Percentiles rank a stretch among this genome's conserved stretches.
phyloP scores from a whole-genome alignment of 2,888 invertebrate genomes.

The Blomia tropicalis region DNA sequence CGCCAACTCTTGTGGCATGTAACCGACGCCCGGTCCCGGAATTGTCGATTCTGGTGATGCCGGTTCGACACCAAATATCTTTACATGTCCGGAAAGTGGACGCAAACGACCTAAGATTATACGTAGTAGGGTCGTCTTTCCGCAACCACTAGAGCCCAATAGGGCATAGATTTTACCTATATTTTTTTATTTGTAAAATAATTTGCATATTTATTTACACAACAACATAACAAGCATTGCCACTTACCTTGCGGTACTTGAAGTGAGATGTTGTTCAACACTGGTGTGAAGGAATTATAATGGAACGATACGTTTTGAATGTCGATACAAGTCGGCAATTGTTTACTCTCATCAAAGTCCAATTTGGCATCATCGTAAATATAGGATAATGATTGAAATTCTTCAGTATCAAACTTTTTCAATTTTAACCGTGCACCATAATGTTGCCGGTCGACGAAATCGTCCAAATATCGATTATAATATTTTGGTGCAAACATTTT shows the following conservation, averaged over 20 bases:
- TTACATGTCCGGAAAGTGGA: conserved; percentile 6
- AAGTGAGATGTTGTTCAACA: conserved; percentile 14
- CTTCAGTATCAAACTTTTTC: conserved; percentile 14
- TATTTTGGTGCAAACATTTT: conserved; percentile 9
- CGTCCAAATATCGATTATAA: conserved; percentile 14
- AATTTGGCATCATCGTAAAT: neutral
- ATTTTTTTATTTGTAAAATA: neutral
- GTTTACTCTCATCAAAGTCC: neutral
- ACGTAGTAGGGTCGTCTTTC: conserved; percentile 23
- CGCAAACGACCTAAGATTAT: conserved; percentile 15
- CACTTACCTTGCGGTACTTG: conserved; percentile 20
- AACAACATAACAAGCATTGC: neutral
- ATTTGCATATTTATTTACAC: neutral
- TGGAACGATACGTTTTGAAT: conserved; percentile 4
- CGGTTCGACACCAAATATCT: conserved; percentile 20
- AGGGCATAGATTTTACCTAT: conserved; percentile 22
- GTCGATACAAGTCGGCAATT: neutral
- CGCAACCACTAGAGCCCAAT: conserved; percentile 23
- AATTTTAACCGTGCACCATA: neutral
- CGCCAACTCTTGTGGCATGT: conserved; percentile 26
- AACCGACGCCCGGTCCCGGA: conserved; percentile 24
- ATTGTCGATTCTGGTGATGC: conserved; percentile 7
- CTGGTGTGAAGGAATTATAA: neutral
- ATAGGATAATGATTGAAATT: conserved; percentile 3
- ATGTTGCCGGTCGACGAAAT: conserved; percentile 3